A percentile compares a stretch with the other conserved stretches of the same genome.
These are phyloP conservation scores for Trichosurus vulpecula DNA, from an alignment of 2,797 vertebrate genomes.

Conservation along the genomic window DNA sequence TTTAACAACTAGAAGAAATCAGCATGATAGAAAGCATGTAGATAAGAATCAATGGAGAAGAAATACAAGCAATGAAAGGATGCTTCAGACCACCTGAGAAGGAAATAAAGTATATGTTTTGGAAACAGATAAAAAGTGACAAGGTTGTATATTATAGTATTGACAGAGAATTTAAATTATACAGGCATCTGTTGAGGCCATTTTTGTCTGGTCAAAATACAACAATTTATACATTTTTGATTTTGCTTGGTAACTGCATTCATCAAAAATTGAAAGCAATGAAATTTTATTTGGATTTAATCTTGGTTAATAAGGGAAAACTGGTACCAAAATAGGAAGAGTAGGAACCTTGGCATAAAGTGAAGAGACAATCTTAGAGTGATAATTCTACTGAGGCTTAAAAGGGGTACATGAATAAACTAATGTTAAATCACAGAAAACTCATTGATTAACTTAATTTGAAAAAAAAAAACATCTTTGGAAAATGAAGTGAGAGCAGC, in stretches of 20 bases:
- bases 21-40: neutral
- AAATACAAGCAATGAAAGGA: neutral
- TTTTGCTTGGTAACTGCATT: neutral
- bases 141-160: neutral
- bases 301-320: neutral
- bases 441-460: neutral
- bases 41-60: neutral
- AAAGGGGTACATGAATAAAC: neutral
- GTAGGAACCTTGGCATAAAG: fast-evolving
- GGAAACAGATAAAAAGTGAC: neutral
- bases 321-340: neutral
- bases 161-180: neutral
- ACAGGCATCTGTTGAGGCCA: neutral
- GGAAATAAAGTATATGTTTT: neutral
- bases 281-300: neutral
- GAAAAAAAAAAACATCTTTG: neutral
- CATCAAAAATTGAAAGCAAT: neutral
- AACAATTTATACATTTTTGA: neutral
- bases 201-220: neutral
- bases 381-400: neutral
- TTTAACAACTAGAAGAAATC: neutral
- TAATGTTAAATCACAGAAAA: neutral
- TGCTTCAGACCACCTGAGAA: neutral
- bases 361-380: neutral
- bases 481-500: neutral